Percentiles rank a stretch among this genome's conserved stretches.
phyloP scores from a whole-genome alignment of 53 echinoderm and acorn worm species.

The Temnopleurus reevesii region DNA sequence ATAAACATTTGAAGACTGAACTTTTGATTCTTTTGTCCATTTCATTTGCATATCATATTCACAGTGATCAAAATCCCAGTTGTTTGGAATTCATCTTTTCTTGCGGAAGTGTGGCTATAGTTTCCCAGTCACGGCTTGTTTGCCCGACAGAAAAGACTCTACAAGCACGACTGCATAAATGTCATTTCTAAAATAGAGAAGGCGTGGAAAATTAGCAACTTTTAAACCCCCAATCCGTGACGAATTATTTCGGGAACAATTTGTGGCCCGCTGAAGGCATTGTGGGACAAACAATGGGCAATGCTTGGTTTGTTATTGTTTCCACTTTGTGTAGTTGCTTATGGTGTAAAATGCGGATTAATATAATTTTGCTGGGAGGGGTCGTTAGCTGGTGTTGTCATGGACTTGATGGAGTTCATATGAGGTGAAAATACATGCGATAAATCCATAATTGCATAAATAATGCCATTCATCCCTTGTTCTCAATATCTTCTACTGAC shows the following conservation, averaged over 20 bases:
- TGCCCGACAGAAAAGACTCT: conserved; percentile 7
- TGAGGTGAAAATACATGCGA: no score
- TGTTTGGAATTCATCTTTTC: not conserved
- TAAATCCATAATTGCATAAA: no score
- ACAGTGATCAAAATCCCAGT: not conserved
- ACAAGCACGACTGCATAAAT: not conserved
- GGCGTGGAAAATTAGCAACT: conserved; percentile 19
- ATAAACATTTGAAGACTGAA: no score
- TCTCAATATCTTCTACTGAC: no score
- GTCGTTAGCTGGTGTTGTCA: not conserved
- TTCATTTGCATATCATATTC: no score
- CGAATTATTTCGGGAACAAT: conserved; percentile 27
- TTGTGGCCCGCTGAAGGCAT: not conserved
- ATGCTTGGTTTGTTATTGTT: not conserved
- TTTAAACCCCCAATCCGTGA: conserved; percentile 28
- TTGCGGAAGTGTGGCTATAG: not conserved
- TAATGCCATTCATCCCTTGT: no score
- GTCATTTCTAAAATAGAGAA: conserved; percentile 13
- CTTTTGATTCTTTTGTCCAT: no score
- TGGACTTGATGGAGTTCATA: not conserved
- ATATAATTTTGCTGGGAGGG: conserved; percentile 6
- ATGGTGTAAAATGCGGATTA: not conserved
- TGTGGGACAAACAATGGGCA: conserved; percentile 16
- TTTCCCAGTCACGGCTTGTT: conserved; percentile 12
- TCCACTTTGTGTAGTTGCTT: not conserved